Evolutionary conservation across 2,797 vertebrate genomes (phyloP), one percentile per base, ranked within the genome.

Genomic region (Tympanoctomys barrerae): DNA sequence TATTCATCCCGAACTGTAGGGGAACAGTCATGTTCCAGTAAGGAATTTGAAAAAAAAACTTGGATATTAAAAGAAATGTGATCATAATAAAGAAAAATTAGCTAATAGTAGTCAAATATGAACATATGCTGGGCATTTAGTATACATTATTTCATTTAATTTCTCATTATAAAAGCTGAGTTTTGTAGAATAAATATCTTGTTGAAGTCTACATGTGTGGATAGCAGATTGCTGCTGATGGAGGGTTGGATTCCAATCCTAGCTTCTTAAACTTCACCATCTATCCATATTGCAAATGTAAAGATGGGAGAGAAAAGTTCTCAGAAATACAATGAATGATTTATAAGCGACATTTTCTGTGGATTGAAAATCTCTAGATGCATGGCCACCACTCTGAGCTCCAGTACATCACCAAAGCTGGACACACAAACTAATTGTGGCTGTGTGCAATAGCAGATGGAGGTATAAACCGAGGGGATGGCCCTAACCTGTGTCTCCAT

Each of bases 131-230:
- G 62, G 19, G 49, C 18, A 88, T 1, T 85, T 78, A 52, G 28
- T 31, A 46, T 8, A 64, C 49, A 57, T 7, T 26, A 75, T 73
- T 28, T 90, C 57, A 66, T 59, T 90, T 77, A 77, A 62, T 71
- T 94, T 73, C 0, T 68, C 39, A 70, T 6, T 75, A 81, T 68
- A 0, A 5, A 96, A 92, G n/a, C 42, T 70, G 68, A 93, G n/a
- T 78, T 90, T 94, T 21, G 31, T 21, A 88, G 18, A 78, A n/a
- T 87, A 52, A 71, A 33, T 89, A 52, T 57, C 16, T 96, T 97
- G 2, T 33, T 28, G 46, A 87, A 90, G 36, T 66, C 13, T 7
- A 94, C 52, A 24, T 1, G 66, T 13, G 49, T 92, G 71, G 18
- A 85, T 31, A 89, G 16, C n/a, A 95, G 86, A 61, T 19, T 24